Conservation (phyloP, 2,797 vertebrate genomes). For the Valencia hispanica region DNA sequence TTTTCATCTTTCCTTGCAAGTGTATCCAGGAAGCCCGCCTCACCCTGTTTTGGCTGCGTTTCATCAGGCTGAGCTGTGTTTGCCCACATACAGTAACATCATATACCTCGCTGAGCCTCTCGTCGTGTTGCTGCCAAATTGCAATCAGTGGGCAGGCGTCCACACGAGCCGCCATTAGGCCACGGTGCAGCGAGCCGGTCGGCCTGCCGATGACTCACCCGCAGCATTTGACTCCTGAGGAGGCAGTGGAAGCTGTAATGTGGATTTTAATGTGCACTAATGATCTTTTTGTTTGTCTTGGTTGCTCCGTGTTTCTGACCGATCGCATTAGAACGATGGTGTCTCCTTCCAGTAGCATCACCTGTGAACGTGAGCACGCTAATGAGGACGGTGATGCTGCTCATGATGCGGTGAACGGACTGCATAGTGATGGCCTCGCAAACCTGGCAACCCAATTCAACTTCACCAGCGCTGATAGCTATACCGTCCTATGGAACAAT, state of each 20-base stretch:
- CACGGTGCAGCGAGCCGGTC: conserved; percentile 40
- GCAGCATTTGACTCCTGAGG: conserved; percentile 56
- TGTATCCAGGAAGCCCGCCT: conserved; percentile 38
- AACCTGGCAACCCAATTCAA: background rate
- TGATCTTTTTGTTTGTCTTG: conserved; percentile 63
- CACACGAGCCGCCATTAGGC: conserved; percentile 62
- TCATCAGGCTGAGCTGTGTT: conserved; percentile 35
- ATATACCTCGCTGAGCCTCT: conserved; percentile 45
- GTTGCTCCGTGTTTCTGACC: conserved; percentile 27
- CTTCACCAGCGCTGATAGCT: background rate
- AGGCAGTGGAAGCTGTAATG: conserved; percentile 72
- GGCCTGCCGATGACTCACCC: conserved; percentile 67
- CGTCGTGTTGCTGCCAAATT: conserved; percentile 56
- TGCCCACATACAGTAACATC: conserved; percentile 57
- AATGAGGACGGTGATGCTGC: conserved; percentile 48
- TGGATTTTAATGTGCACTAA: conserved; percentile 81
- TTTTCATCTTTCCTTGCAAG: conserved; percentile 19
- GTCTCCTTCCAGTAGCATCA: conserved; percentile 53
- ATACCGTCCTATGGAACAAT: too few species aligned
- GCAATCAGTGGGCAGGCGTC: conserved; percentile 66
- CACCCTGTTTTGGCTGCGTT: conserved; percentile 44
- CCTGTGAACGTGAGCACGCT: conserved; percentile 60
- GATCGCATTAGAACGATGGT: background rate
- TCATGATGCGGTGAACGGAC: conserved; percentile 32
- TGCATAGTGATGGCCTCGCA: conserved; percentile 44